A percentile compares a stretch with the other conserved stretches of the same genome.
Conservation (phyloP, 2,797 vertebrate species). For the Setipinna tenuifilis region DNA sequence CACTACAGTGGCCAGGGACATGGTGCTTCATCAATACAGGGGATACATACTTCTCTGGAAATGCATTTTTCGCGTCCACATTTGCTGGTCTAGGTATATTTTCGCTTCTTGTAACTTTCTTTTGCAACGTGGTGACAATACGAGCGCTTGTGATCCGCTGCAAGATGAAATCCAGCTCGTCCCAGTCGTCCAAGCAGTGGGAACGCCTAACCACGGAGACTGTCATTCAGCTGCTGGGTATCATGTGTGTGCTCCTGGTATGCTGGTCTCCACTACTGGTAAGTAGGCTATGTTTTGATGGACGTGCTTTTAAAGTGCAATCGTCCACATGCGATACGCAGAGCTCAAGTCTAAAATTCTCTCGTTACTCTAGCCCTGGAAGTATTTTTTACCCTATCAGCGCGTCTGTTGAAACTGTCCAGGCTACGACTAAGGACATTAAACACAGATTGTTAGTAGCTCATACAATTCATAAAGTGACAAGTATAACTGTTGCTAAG, state of each 20-base stretch:
- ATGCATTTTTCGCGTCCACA: slow-evolving; percentile 80
- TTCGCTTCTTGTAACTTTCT: slow-evolving; percentile 84
- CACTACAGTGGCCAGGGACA: slow-evolving; percentile 91
- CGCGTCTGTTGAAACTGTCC: neutral
- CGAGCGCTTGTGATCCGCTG: slow-evolving; percentile 85
- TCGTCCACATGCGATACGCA: neutral
- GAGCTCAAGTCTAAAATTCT: neutral
- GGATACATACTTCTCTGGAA: slow-evolving; percentile 66
- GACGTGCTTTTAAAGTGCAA: neutral
- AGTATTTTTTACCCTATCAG: neutral
- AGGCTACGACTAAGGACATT: neutral
- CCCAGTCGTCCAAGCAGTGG: slow-evolving; percentile 85
- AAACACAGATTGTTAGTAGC: neutral
- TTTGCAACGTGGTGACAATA: slow-evolving; percentile 91
- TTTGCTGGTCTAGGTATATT: slow-evolving; percentile 87
- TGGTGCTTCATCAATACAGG: slow-evolving; percentile 94
- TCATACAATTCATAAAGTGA: neutral
- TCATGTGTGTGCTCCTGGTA: slow-evolving; percentile 91
- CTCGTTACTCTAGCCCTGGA: neutral
- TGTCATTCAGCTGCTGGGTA: slow-evolving; percentile 90
- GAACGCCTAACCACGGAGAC: slow-evolving; percentile 92
- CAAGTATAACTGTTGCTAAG: neutral
- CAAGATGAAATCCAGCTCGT: slow-evolving; percentile 74
- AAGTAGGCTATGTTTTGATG: slow-evolving; percentile 63
- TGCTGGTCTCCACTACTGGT: slow-evolving; percentile 98